Conservation (phyloP, 2,797 vertebrate genomes). For the Coccyzus lansbergi region DNA sequence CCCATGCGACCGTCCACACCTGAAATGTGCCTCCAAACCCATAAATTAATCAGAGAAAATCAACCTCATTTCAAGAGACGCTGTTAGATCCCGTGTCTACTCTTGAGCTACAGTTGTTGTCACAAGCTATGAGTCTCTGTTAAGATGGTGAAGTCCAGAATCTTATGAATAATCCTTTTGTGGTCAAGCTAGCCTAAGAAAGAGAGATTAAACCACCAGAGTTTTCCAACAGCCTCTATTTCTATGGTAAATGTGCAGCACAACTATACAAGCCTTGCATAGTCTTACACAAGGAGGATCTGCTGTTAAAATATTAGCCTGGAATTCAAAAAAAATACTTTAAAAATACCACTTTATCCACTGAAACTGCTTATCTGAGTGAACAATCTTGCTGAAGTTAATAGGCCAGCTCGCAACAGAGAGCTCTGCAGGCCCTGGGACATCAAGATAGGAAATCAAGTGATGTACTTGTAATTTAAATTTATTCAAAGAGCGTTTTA, state of each 20-base stretch:
- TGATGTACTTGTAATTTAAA: slow-evolving; percentile 52
- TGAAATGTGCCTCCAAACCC: background rate
- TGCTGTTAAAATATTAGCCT: background rate
- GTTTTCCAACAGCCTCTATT: background rate
- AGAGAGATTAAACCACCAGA: background rate
- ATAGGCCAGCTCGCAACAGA: slow-evolving; percentile 41
- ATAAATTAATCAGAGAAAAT: background rate
- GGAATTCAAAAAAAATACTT: background rate
- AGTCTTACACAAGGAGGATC: background rate
- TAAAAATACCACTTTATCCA: background rate
- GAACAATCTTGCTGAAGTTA: slow-evolving; percentile 24
- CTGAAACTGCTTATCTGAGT: slow-evolving; percentile 48
- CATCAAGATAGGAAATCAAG: slow-evolving; percentile 54
- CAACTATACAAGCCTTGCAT: background rate
- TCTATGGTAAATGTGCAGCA: background rate
- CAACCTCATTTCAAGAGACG: background rate
- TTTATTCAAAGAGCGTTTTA: slow-evolving; percentile 57
- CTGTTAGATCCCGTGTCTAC: rapidly evolving
- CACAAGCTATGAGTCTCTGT: background rate
- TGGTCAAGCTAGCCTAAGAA: background rate
- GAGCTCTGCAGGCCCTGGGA: slow-evolving; percentile 22
- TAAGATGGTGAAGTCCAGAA: background rate
- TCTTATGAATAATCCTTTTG: background rate
- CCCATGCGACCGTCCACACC: background rate
- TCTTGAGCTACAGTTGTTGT: background rate